Conservation (phyloP, 2,797 vertebrate species). For the Poecilia gillii region DNA sequence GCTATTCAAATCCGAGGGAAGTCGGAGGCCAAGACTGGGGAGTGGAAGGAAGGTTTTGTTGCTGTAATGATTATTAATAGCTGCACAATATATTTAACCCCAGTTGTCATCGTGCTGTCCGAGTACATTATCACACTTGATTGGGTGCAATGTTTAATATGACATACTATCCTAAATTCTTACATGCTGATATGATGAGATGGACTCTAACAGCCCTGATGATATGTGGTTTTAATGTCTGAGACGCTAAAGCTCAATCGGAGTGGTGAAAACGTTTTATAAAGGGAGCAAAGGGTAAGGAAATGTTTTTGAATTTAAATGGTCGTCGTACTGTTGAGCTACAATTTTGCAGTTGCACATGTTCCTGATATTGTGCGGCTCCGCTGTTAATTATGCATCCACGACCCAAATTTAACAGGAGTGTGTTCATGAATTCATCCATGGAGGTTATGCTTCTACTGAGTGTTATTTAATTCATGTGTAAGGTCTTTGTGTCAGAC, state of each 20-base stretch:
- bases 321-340: background rate
- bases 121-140: background rate
- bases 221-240: background rate
- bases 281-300: background rate
- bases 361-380: conserved; percentile 5
- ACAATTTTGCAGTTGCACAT: background rate
- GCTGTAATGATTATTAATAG: background rate
- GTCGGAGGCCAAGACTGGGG: background rate
- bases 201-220: too few species aligned
- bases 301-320: background rate
- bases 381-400: conserved; percentile 37
- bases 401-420: conserved; percentile 38
- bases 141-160: background rate
- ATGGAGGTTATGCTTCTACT: conserved; percentile 27
- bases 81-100: background rate
- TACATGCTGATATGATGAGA: background rate
- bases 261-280: background rate
- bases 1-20: conserved; percentile 53
- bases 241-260: background rate
- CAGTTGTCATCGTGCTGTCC: background rate
- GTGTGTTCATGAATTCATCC: conserved; percentile 23
- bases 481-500: conserved; percentile 3
- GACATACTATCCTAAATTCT: background rate
- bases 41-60: conserved; percentile 6
- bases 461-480: conserved; percentile 2